Percentiles rank a stretch among this genome's conserved stretches.
phyloP scores from a whole-genome alignment of 2,888 invertebrate species.

The Tetropium fuscum region DNA sequence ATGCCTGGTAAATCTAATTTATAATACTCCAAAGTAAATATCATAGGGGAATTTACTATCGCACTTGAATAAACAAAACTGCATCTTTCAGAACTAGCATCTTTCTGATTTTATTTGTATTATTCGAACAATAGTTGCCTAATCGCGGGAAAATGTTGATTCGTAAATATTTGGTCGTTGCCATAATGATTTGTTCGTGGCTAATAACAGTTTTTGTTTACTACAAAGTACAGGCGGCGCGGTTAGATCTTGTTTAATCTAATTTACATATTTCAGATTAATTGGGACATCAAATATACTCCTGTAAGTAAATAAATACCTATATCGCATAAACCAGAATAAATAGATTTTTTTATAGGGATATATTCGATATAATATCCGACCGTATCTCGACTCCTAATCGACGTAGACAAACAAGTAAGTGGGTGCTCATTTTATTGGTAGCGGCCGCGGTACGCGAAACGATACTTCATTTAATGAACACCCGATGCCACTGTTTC shows the following conservation, averaged over 20 bases:
- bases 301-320: not conserved
- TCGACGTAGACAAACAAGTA: too few species aligned
- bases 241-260: constrained; percentile 6
- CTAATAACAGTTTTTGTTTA: constrained; percentile 8
- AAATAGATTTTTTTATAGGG: too few species aligned
- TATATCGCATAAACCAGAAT: not conserved
- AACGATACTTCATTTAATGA: too few species aligned
- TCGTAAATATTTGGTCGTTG: constrained; percentile 7
- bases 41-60: not conserved
- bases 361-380: too few species aligned
- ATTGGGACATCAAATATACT: not conserved
- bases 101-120: constrained; percentile 6
- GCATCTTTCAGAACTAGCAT: not conserved
- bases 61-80: constrained; percentile 1
- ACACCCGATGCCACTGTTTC: too few species aligned
- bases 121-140: too few species aligned
- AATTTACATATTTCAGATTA: not conserved
- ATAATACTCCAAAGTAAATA: constrained; percentile 7
- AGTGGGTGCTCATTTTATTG: too few species aligned
- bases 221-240: constrained; percentile 1
- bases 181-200: constrained; percentile 4
- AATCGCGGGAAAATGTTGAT: not conserved
- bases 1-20: constrained; percentile 15
- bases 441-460: too few species aligned
- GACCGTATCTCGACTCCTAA: too few species aligned